Conservation (phyloP, 2,797 vertebrate genomes). For the Chaunax sp. region DNA sequence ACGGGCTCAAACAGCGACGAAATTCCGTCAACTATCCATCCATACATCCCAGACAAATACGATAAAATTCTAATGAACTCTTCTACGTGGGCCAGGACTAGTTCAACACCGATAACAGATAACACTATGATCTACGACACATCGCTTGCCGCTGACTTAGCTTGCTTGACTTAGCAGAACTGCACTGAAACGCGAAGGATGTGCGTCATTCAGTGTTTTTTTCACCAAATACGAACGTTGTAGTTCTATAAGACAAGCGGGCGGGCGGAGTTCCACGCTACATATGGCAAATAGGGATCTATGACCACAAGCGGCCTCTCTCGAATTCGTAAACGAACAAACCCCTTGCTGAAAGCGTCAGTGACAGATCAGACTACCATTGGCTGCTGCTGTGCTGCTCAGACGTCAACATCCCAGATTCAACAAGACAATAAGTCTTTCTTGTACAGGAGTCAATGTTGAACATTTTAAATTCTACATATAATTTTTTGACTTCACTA, state of each 20-base stretch:
- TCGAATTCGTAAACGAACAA: conserved; percentile 1
- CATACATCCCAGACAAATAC: conserved; percentile 88
- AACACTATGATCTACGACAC: conserved; percentile 62
- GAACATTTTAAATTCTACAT: no score
- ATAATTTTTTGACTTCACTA: no score
- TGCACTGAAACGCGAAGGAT: conserved; percentile 7
- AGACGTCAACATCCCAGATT: background rate
- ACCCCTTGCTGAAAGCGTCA: background rate
- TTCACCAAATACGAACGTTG: conserved; percentile 27
- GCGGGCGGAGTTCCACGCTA: conserved; percentile 38
- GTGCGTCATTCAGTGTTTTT: conserved; percentile 53
- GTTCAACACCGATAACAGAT: conserved; percentile 5
- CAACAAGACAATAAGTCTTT: no score
- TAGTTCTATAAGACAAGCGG: fast-evolving
- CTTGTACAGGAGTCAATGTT: no score
- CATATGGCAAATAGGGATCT: background rate
- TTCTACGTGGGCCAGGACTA: conserved; percentile 80
- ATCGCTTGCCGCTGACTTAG: conserved; percentile 19
- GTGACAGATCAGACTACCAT: background rate
- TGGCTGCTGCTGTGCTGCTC: conserved; percentile 16
- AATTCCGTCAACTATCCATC: conserved; percentile 88
- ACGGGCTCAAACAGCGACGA: conserved; percentile 86
- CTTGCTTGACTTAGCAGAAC: conserved; percentile 38
- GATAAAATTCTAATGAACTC: conserved; percentile 63
- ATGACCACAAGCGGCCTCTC: background rate